Base-by-base conservation (phyloP, 1,140 invertebrate genomes). In the Drosophila mayri region DNA sequence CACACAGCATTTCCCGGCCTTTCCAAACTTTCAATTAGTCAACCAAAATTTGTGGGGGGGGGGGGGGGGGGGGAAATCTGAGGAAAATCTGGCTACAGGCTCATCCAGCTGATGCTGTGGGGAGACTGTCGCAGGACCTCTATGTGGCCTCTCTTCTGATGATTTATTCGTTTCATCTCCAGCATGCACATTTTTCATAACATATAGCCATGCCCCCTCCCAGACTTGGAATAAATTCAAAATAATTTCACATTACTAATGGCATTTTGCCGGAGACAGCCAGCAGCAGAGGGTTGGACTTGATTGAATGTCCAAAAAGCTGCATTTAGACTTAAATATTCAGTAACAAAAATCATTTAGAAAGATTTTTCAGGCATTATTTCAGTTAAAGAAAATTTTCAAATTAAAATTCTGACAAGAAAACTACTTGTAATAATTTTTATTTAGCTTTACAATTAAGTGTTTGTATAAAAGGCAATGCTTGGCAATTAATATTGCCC, bases 201-300 rank as follows among this genome's bases (percentile, higher is more conserved):
- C 35, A 47, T 46, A 46, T 46, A 46, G 22, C 12, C 43, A 6
- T 22, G 7, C 28, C n/a, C 11, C 16, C 2, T 14, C 41, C 32
- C 16, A 6, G 18, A 35, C 54, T 47, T 25, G 41, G 22, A 59
- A 71, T 59, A 35, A 72, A 71, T 72, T 72, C 32, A 14, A 72
- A 71, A 70, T 72, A 72, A 72, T 72, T 71, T 50, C 43, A 41
- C 52, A 60, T 72, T 60, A 72, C 70, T 60, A 73, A 60, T 72
- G 66, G 54, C 37, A 49, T 50, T 72, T 49, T 11, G 14, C 40
- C 7, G 7, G 30, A 62, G 35, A 67, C 47, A 40, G 35, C 14
- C 22, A 44, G 14, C 28, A 38, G 44, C 25, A 28, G 4, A 10
- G 8, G 4, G 4, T 11, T 14, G 25, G 11, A n/a, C 30, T 25